A percentile compares a stretch with the other conserved stretches of the same genome.
Evolutionary conservation across 2,888 invertebrate species (phyloP).

Genomic region (Cryptophagus acutangulus): DNA sequence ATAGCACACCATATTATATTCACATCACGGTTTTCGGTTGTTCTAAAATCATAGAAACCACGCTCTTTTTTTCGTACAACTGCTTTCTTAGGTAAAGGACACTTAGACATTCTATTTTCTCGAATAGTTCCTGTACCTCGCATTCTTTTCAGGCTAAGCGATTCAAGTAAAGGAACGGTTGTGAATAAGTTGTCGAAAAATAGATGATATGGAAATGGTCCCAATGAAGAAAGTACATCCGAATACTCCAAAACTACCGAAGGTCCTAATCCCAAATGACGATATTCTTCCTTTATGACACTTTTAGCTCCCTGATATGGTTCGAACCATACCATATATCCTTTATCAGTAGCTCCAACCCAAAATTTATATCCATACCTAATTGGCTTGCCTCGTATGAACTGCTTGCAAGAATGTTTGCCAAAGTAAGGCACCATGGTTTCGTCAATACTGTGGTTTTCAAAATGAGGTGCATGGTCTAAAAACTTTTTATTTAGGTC

Average conservation of each 20-base stretch:
- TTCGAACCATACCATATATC: constrained; percentile 32
- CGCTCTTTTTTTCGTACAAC: constrained; percentile 14
- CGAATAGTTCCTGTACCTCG: constrained; percentile 18
- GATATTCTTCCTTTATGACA: constrained; percentile 16
- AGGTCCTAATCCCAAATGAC: constrained; percentile 19
- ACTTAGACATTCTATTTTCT: constrained; percentile 14
- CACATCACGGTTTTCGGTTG: too few relatives aligned
- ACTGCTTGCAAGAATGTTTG: constrained; percentile 34
- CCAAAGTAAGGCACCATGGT: constrained; percentile 41
- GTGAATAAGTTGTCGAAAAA: constrained; percentile 21
- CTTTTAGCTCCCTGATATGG: constrained; percentile 30
- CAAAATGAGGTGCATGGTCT: constrained; percentile 27
- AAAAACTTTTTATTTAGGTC: too few relatives aligned
- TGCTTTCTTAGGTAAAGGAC: constrained; percentile 7
- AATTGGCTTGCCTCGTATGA: constrained; percentile 33
- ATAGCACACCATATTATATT: too few relatives aligned
- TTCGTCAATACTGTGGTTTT: constrained; percentile 37
- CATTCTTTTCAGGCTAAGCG: constrained; percentile 11
- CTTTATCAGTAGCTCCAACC: constrained; percentile 28
- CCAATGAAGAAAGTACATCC: constrained; percentile 9
- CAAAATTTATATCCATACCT: constrained; percentile 33
- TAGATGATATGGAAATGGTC: constrained; percentile 10
- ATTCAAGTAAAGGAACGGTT: constrained; percentile 12
- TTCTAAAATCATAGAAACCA: constrained; percentile 17
- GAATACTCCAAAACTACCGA: constrained; percentile 21